A percentile compares a stretch with the other conserved stretches of the same genome.
phyloP scores from a whole-genome alignment of 1,140 invertebrate genomes.

The Aphaenogaster ashmeadi region DNA sequence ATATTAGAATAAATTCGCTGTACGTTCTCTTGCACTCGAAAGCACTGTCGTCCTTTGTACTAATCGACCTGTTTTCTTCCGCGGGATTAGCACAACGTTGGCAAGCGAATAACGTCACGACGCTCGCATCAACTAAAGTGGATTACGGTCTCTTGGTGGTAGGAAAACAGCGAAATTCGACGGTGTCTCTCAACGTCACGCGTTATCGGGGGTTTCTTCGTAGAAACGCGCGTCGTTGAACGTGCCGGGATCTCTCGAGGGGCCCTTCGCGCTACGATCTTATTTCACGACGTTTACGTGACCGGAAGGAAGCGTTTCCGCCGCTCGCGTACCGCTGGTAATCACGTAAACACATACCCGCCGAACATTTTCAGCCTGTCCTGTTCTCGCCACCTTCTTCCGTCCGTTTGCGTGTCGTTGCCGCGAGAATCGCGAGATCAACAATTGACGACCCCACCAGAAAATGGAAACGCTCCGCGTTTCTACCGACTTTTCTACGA shows the following conservation, averaged over 20 bases:
- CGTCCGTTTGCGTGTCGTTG: neutral
- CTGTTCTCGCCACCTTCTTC: neutral
- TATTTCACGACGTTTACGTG: constrained; percentile 50
- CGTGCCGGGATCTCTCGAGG: constrained; percentile 17
- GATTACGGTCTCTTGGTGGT: constrained; percentile 28
- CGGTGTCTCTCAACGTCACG: constrained; percentile 39
- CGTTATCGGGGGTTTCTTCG: constrained; percentile 25
- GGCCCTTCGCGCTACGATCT: constrained; percentile 17
- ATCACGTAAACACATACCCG: constrained; percentile 46
- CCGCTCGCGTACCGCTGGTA: neutral
- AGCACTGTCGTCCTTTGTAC: neutral
- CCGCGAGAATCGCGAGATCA: neutral
- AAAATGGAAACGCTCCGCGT: neutral
- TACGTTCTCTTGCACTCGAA: neutral
- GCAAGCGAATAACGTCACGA: constrained; percentile 33
- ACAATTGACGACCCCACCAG: neutral
- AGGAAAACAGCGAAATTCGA: constrained; percentile 56
- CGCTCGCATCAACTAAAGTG: constrained; percentile 20
- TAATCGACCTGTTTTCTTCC: neutral
- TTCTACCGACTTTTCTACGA: neutral
- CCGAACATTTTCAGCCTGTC: constrained; percentile 40
- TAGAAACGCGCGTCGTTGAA: constrained; percentile 30
- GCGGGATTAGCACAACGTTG: constrained; percentile 20
- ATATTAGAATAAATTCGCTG: constrained; percentile 14
- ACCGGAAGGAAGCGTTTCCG: constrained; percentile 43